Base-by-base conservation (phyloP, 2,797 vertebrate species). In the Siniperca obscura region DNA sequence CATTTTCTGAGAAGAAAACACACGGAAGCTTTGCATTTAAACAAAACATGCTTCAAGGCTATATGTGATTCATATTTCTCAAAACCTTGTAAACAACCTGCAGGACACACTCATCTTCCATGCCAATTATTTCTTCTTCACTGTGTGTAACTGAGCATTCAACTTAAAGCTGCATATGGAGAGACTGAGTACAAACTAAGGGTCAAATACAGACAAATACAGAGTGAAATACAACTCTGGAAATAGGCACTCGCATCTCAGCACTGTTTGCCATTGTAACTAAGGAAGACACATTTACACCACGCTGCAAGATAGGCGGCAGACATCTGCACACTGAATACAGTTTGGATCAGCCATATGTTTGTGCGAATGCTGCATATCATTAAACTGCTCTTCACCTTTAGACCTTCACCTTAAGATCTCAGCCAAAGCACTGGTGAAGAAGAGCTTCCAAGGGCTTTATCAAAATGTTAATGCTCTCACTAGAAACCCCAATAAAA, bases 331-430 rank as follows among this genome's bases (percentile, higher is more conserved):
- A 16, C 22, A 48, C 7, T 44, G 27, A 50, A 14, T 16, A 50
- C 16, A 1, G 38, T 55, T 55, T 53, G 78, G 70, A 73, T 83
- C 56, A 1, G 34, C 73, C 76, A 80, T 80, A 84, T 84, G 74
- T 83, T 80, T 76, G 74, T 50, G 55, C 5, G 13, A 25, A 62
- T n/a, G 60, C 64, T 70, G 30, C 17, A 65, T 70, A 67, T 84
- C 44, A 74, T 75, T 70, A 67, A 78, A 81, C 52, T 50, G 34
- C 22, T 68, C 42, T 67, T 80, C 72, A 74, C 85, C 76, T 80
- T 78, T 85, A 30, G 86, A 91, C 80, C 78, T 30, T 30, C 27
- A 30, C 27, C 27, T 73, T 73, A 44, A 69, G 55, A 70, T 82
- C 70, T 79, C 48, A 53, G 50, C 38, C 27, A 77, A 38, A 50